Conservation (phyloP, 2,113 vertebrate species). For the Danionella cerebrum region DNA sequence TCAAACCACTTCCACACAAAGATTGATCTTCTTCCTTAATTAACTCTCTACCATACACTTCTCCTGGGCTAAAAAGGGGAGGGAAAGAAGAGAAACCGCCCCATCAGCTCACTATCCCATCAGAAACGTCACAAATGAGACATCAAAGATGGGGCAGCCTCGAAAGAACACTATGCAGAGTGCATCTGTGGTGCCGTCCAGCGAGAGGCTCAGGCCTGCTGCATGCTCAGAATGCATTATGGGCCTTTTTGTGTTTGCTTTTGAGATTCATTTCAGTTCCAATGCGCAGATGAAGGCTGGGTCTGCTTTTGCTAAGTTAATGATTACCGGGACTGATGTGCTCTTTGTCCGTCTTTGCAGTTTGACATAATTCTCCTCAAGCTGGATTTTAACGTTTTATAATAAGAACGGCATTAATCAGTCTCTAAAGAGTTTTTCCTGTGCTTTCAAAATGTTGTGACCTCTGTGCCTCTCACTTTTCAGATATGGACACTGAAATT, state of each 20-base stretch:
- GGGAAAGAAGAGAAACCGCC: not conserved
- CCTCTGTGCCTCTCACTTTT: not conserved
- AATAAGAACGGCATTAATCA: not conserved
- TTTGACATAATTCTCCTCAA: constrained; percentile 3
- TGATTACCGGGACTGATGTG: not conserved
- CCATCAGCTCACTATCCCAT: not conserved
- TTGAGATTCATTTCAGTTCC: not conserved
- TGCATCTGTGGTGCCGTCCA: not conserved
- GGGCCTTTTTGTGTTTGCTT: not conserved
- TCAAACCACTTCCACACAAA: constrained; percentile 56
- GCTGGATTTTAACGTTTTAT: not conserved
- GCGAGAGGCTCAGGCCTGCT: not conserved
- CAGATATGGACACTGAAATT: not conserved
- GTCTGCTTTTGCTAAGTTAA: constrained; percentile 6
- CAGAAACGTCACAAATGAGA: constrained; percentile 8
- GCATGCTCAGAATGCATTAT: constrained; percentile 12
- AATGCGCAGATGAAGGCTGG: not conserved
- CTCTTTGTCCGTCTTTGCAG: not conserved
- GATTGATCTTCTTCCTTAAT: constrained; percentile 61
- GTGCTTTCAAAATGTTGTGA: not conserved
- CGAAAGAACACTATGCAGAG: not conserved
- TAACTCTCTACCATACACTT: constrained; percentile 50
- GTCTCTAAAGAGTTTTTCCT: not conserved
- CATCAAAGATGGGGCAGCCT: not conserved
- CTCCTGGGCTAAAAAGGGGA: not conserved